Evolutionary conservation across 2,797 vertebrate genomes (phyloP).

Genomic region (Argya squamiceps): DNA sequence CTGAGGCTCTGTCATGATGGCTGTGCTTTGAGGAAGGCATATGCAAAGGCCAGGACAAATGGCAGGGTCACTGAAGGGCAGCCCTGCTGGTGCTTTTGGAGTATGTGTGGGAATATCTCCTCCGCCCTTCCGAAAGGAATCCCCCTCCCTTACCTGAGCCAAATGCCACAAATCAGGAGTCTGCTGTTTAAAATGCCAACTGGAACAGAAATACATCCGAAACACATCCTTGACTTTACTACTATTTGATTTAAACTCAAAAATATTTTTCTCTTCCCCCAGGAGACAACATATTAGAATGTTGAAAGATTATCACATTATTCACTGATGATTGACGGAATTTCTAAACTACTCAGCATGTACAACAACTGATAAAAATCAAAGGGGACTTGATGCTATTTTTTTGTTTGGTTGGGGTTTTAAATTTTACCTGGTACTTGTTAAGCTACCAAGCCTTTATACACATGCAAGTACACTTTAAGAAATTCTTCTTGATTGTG

Average conservation of each 20-base stretch:
- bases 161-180: background rate
- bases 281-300: background rate
- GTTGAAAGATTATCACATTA: background rate
- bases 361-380: background rate
- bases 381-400: background rate
- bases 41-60: background rate
- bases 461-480: background rate
- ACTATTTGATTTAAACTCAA: background rate
- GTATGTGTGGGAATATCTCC: background rate
- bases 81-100: background rate
- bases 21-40: background rate
- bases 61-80: background rate
- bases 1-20: background rate
- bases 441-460: background rate
- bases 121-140: background rate
- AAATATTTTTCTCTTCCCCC: fast-evolving
- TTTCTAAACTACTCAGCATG: background rate
- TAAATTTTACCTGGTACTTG: background rate
- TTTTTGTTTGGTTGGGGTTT: fast-evolving
- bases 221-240: background rate
- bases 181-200: background rate
- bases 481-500: background rate
- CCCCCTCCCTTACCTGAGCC: background rate
- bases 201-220: background rate
- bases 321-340: background rate